Evolutionary conservation across 1,140 invertebrate species (phyloP).

Genomic region (Epicauta chinensis): DNA sequence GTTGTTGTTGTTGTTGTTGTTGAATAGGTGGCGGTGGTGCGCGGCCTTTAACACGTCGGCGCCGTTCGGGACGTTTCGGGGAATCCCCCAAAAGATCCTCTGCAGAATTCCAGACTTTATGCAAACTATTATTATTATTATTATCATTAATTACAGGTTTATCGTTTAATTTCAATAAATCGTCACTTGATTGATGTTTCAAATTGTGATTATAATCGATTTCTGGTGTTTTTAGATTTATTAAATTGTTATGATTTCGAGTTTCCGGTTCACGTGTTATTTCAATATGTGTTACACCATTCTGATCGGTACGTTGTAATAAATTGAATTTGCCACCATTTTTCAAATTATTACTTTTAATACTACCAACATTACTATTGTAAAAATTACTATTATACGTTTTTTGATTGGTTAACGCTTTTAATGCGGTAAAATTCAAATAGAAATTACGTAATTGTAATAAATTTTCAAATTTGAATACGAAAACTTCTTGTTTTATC

Average conservation of each 20-base stretch:
- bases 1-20: conserved; percentile 9
- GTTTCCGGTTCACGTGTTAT: conserved; percentile 33
- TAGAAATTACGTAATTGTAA: conserved; percentile 35
- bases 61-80: conserved; percentile 35
- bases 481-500: conserved; percentile 37
- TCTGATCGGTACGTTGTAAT: conserved; percentile 41
- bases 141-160: neutral
- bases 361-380: too few relatives aligned
- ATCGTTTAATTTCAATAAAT: neutral
- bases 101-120: conserved; percentile 37
- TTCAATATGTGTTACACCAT: conserved; percentile 43
- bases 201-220: conserved; percentile 5
- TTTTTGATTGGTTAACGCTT: conserved; percentile 38
- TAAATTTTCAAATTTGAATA: conserved; percentile 40
- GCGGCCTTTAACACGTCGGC: conserved; percentile 30
- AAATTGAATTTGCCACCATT: conserved; percentile 37
- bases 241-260: conserved; percentile 28
- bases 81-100: conserved; percentile 33
- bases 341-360: too few relatives aligned
- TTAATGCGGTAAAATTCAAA: conserved; percentile 38
- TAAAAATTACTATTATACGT: conserved; percentile 25
- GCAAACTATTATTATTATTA: conserved; percentile 16
- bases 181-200: neutral
- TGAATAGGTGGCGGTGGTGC: conserved; percentile 29
- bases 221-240: conserved; percentile 38